Conservation (phyloP, 2,797 vertebrate genomes). For the Carduelis carduelis region DNA sequence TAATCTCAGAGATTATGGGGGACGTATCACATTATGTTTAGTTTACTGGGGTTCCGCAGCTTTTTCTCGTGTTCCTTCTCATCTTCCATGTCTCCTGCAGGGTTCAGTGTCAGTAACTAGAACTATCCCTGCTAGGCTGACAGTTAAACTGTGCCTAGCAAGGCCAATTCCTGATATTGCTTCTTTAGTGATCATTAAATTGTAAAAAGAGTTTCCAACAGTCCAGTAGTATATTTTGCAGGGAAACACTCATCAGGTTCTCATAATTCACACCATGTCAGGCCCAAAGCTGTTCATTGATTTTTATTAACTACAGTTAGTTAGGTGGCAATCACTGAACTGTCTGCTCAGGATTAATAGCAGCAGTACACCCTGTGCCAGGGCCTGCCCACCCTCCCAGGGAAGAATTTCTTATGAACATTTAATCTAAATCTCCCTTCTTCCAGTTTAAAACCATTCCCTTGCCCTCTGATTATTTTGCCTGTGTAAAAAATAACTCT, state of each 20-base stretch:
- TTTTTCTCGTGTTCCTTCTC: neutral
- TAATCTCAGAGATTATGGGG: neutral
- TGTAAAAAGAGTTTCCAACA: neutral
- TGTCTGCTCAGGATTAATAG: neutral
- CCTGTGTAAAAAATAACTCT: neutral
- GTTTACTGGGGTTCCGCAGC: neutral
- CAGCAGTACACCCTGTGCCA: neutral
- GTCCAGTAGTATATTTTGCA: neutral
- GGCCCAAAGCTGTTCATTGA: neutral
- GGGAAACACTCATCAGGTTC: neutral
- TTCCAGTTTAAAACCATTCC: neutral
- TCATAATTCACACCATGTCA: neutral
- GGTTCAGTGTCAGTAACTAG: neutral
- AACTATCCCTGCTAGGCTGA: neutral
- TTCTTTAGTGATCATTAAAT: neutral
- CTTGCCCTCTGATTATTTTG: neutral
- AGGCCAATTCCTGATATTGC: neutral
- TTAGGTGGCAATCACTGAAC: neutral
- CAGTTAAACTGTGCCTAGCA: neutral
- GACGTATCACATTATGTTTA: rapidly evolving
- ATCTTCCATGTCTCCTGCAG: neutral
- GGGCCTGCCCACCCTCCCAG: neutral
- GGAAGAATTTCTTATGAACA: neutral
- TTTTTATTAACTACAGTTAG: neutral
- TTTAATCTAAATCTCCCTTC: neutral